These are phyloP conservation scores for Rhombomys opimus DNA, from an alignment of 2,113 vertebrate species.

Conservation along the genomic window DNA sequence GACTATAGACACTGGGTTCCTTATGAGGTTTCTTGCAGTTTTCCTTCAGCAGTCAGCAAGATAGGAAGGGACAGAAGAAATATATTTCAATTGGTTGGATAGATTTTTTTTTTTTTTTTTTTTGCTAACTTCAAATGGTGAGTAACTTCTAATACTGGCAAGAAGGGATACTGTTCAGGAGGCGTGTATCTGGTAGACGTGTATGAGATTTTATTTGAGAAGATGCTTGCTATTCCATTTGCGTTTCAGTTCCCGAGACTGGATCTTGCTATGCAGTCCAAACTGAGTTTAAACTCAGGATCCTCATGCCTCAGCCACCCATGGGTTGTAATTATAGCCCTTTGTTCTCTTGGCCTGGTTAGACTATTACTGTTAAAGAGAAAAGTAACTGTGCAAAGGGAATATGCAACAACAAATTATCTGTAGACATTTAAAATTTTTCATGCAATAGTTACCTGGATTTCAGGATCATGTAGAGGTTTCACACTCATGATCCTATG, in stretches of 20 bases:
- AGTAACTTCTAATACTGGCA: not conserved
- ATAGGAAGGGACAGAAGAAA: not conserved
- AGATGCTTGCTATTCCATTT: not conserved
- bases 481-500: not conserved
- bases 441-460: not conserved
- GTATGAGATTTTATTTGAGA: not conserved
- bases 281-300: not conserved
- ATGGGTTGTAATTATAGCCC: not conserved
- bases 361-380: not conserved
- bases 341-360: not conserved
- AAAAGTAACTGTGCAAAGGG: not conserved
- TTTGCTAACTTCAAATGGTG: not conserved
- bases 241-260: not conserved
- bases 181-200: not conserved
- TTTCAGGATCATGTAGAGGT: not conserved
- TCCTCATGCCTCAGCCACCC: not conserved
- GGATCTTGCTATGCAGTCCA: not conserved
- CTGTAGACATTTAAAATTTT: not conserved
- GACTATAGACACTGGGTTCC: not conserved
- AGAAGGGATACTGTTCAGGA: not conserved
- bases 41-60: not conserved
- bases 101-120: not conserved
- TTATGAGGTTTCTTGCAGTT: not conserved
- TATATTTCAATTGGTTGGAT: not conserved
- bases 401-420: not conserved